Base-by-base conservation (phyloP, 2,888 invertebrate genomes). In the Nephrotoma flavescens region DNA sequence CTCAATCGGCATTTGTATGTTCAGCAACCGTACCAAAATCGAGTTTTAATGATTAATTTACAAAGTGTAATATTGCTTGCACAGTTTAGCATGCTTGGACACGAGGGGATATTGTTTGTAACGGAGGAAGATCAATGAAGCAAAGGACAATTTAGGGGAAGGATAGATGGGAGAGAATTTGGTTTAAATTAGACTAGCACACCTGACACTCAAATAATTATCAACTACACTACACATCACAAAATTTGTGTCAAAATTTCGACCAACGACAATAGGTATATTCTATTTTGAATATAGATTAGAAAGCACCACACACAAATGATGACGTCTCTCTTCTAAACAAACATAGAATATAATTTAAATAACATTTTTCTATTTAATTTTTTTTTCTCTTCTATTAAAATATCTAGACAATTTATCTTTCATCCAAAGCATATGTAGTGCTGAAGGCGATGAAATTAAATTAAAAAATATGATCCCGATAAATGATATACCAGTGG, bases 391-490 rank as follows among this genome's bases (percentile, higher is more conserved):
- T 83, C 11, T 90, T 92, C 3, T 31, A 31, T 31, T 31, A 31
- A 31, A 31, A 31, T 31, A 31, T 31, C 31, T 93, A 94, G 41
- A 94, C 95, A 90, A 92, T 93, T 85, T 95, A 95, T 4, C 90
- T 94, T 12, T 94, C 95, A 90, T 95, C 94, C 11, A 95, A 94
- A 90, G 90, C 92, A 87, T 94, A 93, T 86, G 92, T 92, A 87
- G 92, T 94, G 88, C 92, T 90, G 88, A 92, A 87, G 91, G 91
- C 41, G 91, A 92, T 88, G 88, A 89, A 83, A 88, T 92, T 45
- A 88, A 88, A 5, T 88, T 92, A 47, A 89, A 87, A 85, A 88
- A 89, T 86, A 88, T 89, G 42, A 90, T 92, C 19, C 89, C 90
- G 52, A 92, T 91, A 90, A 89, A 89, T 45, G 91, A 91, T 86